phyloP scores from a whole-genome alignment of 2,888 invertebrate species.

The Drosophila emarginata region DNA sequence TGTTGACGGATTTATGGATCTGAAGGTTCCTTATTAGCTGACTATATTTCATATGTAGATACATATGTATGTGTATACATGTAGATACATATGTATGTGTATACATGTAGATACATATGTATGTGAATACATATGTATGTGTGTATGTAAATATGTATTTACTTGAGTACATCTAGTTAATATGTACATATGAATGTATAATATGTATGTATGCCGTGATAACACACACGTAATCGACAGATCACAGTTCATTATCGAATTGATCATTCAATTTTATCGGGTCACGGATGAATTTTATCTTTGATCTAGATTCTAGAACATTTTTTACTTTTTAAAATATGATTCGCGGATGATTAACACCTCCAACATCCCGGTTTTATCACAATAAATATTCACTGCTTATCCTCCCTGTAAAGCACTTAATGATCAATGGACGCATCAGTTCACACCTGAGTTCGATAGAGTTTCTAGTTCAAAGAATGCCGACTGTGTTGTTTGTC shows the following conservation, averaged over 20 bases:
- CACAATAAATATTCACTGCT: neutral
- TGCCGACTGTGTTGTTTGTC: constrained; percentile 34
- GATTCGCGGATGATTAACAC: constrained; percentile 65
- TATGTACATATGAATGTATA: neutral
- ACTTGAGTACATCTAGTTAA: too few relatives aligned
- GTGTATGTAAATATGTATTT: neutral
- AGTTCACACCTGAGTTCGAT: constrained; percentile 64
- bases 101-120: too few relatives aligned
- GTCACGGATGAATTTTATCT: constrained; percentile 44
- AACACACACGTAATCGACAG: constrained; percentile 11
- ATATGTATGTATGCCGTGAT: neutral
- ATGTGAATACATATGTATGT: neutral
- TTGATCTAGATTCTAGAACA: constrained; percentile 60
- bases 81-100: neutral
- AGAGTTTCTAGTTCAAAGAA: constrained; percentile 62
- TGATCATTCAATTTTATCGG: constrained; percentile 60
- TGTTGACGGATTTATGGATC: too few relatives aligned
- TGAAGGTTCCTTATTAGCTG: too few relatives aligned
- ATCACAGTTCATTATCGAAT: constrained; percentile 43
- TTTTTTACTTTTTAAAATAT: constrained; percentile 13
- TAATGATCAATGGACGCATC: constrained; percentile 42
- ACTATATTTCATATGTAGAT: neutral
- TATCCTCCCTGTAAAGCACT: neutral
- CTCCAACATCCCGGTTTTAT: constrained; percentile 8
- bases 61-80: neutral